A percentile compares a stretch with the other conserved stretches of the same genome.
phyloP scores from a whole-genome alignment of 2,113 vertebrate species.

The Dascyllus trimaculatus region DNA sequence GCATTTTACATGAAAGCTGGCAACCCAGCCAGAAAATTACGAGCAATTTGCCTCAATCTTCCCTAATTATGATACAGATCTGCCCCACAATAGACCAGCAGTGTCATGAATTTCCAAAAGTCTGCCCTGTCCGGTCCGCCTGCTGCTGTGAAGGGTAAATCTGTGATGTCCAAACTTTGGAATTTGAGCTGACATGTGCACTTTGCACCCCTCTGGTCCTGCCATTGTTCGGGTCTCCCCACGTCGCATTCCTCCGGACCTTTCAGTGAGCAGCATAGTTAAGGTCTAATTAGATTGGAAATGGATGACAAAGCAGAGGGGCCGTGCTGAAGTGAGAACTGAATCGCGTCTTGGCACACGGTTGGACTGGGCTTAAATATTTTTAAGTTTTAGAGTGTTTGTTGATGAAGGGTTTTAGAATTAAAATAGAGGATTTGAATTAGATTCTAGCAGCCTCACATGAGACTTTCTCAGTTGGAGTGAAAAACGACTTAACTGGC shows the following conservation, averaged over 20 bases:
- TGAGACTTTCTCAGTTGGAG: slow-evolving; percentile 53
- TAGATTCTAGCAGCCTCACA: not conserved
- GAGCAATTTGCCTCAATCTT: slow-evolving; percentile 77
- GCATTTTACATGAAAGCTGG: slow-evolving; percentile 70
- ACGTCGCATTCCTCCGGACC: slow-evolving; percentile 64
- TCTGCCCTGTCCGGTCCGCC: slow-evolving; percentile 49
- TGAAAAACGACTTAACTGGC: slow-evolving; percentile 48
- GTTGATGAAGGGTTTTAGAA: slow-evolving; percentile 17
- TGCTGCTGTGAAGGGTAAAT: slow-evolving; percentile 47
- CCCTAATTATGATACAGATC: slow-evolving; percentile 81
- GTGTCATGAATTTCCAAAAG: slow-evolving; percentile 66
- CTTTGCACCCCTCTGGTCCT: slow-evolving; percentile 68
- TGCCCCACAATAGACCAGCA: slow-evolving; percentile 66
- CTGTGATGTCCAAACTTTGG: slow-evolving; percentile 78
- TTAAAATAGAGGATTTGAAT: slow-evolving; percentile 52
- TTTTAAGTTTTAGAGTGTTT: not conserved
- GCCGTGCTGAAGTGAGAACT: slow-evolving; percentile 31
- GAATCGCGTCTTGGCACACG: slow-evolving; percentile 11
- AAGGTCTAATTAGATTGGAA: slow-evolving; percentile 67
- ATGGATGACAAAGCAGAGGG: slow-evolving; percentile 62
- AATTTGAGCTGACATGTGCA: slow-evolving; percentile 77
- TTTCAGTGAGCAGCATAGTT: slow-evolving; percentile 58
- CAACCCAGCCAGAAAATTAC: slow-evolving; percentile 77
- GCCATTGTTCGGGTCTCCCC: slow-evolving; percentile 60
- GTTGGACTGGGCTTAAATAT: slow-evolving; percentile 5